phyloP scores from a whole-genome alignment of 2,113 vertebrate genomes.

The Dasyprocta punctata region DNA sequence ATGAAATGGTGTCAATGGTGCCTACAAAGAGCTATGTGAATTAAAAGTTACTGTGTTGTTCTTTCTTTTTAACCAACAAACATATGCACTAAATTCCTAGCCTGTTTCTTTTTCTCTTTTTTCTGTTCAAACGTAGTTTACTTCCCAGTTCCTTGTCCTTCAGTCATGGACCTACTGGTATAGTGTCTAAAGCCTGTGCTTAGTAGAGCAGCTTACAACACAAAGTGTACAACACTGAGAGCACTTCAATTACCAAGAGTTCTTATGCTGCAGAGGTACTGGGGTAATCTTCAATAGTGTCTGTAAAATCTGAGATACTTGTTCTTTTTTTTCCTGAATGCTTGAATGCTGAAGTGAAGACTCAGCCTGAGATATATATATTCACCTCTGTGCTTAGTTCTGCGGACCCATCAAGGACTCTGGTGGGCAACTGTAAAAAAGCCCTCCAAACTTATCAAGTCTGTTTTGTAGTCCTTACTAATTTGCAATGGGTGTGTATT shows the following conservation, averaged over 20 bases:
- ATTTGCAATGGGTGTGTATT: background rate
- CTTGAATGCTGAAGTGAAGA: background rate
- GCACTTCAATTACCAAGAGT: background rate
- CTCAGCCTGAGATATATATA: background rate
- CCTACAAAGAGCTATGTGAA: background rate
- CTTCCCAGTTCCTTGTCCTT: background rate
- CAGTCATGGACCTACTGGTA: background rate
- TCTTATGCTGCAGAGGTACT: background rate
- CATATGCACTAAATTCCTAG: background rate
- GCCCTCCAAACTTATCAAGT: background rate
- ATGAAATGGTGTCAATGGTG: background rate
- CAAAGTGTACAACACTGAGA: background rate
- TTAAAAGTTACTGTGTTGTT: background rate
- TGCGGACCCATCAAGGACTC: background rate
- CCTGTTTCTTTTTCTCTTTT: background rate
- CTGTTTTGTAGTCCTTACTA: background rate
- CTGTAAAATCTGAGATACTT: background rate
- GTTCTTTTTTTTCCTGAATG: background rate
- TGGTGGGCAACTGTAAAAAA: background rate
- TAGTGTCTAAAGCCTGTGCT: background rate
- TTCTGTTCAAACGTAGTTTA: background rate
- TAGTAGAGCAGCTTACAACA: background rate
- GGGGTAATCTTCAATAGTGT: background rate
- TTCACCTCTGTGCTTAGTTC: background rate
- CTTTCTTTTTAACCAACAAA: background rate